A percentile compares a stretch with the other conserved stretches of the same genome.
These are phyloP conservation scores for Orussus abietinus DNA, from an alignment of 1,140 invertebrate genomes.

Conservation along the genomic window DNA sequence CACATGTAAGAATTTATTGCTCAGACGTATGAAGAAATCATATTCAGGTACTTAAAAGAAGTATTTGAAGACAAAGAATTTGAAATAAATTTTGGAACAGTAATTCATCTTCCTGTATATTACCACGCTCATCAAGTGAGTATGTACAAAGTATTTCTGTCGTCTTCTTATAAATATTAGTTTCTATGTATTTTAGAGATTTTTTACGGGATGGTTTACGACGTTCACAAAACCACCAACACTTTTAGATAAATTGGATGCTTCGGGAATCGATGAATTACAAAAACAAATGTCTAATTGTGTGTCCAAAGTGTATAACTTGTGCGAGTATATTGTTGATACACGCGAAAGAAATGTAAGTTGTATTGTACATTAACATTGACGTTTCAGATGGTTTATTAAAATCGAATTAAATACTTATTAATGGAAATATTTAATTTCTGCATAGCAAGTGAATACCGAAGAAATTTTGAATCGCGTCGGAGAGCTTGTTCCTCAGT, in stretches of 20 bases:
- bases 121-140: constrained; percentile 30
- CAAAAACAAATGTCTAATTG: constrained; percentile 25
- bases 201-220: constrained; percentile 25
- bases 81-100: constrained; percentile 16
- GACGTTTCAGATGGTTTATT: too few relatives aligned
- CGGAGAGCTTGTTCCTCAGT: constrained; percentile 9
- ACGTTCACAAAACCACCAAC: constrained; percentile 21
- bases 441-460: constrained; percentile 5
- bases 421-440: too few relatives aligned
- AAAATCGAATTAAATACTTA: too few relatives aligned
- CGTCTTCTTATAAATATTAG: neutral
- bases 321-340: constrained; percentile 24
- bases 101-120: constrained; percentile 24
- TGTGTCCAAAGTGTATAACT: constrained; percentile 26
- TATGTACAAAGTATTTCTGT: constrained; percentile 4
- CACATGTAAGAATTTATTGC: constrained; percentile 13
- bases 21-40: constrained; percentile 30
- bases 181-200: constrained; percentile 20
- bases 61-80: constrained; percentile 10
- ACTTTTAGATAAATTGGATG: constrained; percentile 21
- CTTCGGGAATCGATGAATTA: constrained; percentile 17
- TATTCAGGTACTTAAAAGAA: constrained; percentile 26
- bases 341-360: constrained; percentile 16
- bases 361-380: too few relatives aligned
- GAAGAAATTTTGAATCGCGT: constrained; percentile 11